A percentile compares a stretch with the other conserved stretches of the same genome.
phyloP scores from a whole-genome alignment of 1,140 invertebrate genomes.

The Formica exsecta region DNA sequence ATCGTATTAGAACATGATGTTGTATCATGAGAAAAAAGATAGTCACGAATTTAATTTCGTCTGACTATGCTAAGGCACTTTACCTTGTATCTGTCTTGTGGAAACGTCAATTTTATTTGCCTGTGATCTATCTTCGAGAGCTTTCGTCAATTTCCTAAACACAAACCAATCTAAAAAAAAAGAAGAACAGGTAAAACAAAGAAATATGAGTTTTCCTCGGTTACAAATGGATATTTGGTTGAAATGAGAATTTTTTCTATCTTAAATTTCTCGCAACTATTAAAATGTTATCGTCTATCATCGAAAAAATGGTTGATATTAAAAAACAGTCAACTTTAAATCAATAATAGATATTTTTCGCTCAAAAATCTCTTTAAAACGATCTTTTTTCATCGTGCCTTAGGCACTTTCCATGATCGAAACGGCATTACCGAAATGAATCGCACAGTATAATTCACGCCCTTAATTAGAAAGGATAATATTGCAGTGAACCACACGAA shows the following conservation, averaged over 20 bases:
- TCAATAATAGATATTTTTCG: not conserved
- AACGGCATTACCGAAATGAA: not conserved
- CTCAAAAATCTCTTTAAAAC: not conserved
- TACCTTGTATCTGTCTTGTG: not conserved
- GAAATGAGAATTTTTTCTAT: not conserved
- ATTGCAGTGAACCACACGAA: not conserved
- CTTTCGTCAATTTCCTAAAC: not conserved
- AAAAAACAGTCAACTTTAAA: not conserved
- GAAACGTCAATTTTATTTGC: slow-evolving; percentile 1
- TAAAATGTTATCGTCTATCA: not conserved
- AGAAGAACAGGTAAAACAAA: not conserved
- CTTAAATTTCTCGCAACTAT: not conserved
- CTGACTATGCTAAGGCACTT: not conserved
- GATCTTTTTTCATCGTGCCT: not conserved
- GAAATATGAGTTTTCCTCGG: not conserved
- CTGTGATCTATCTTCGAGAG: not conserved
- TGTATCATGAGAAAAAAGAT: no score
- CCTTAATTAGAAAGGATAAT: not conserved
- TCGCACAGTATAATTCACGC: slow-evolving; percentile 5
- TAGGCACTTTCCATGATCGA: not conserved
- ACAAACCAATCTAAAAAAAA: not conserved
- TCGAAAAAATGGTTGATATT: not conserved
- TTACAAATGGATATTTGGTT: not conserved
- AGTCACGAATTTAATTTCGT: not conserved
- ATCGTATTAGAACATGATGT: not conserved